Percentiles rank a stretch among this genome's conserved stretches.
Conservation (phyloP, 2,888 invertebrate species). For the Odontothrips loti region DNA sequence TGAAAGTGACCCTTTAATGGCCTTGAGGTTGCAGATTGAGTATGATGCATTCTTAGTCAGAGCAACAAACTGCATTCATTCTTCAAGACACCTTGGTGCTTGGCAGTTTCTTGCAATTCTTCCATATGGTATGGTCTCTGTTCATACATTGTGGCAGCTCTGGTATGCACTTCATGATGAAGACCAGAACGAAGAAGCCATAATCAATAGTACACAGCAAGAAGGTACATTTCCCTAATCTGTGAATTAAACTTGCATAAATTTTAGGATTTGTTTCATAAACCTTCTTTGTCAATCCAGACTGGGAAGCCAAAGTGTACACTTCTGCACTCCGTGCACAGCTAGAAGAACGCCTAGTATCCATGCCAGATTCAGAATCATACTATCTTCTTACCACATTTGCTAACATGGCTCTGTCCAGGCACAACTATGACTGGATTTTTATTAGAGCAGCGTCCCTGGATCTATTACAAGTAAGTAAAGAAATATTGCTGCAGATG, state of each 20-base stretch:
- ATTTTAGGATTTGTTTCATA: slow-evolving; percentile 31
- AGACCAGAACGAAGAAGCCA: neutral
- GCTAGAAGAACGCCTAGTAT: slow-evolving; percentile 61
- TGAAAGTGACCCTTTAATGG: neutral
- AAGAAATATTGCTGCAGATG: slow-evolving; percentile 30
- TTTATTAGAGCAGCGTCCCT: slow-evolving; percentile 63
- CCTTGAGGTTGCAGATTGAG: slow-evolving; percentile 59
- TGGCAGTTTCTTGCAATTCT: slow-evolving; percentile 78
- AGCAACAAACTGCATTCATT: slow-evolving; percentile 64
- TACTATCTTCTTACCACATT: slow-evolving; percentile 74
- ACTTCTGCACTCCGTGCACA: neutral
- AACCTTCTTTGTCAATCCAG: slow-evolving; percentile 30
- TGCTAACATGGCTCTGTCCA: slow-evolving; percentile 71
- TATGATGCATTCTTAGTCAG: slow-evolving; percentile 68
- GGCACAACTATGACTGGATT: slow-evolving; percentile 56
- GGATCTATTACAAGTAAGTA: slow-evolving; percentile 63
- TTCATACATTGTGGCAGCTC: slow-evolving; percentile 60
- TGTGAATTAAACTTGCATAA: slow-evolving; percentile 33
- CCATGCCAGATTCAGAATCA: slow-evolving; percentile 65
- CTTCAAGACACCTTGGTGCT: slow-evolving; percentile 66
- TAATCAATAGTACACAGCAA: slow-evolving; percentile 32
- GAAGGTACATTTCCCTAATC: slow-evolving; percentile 32
- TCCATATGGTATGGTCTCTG: slow-evolving; percentile 60
- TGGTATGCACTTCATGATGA: slow-evolving; percentile 6
- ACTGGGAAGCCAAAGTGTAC: slow-evolving; percentile 39